A percentile compares a stretch with the other conserved stretches of the same genome.
phyloP scores from a whole-genome alignment of 2,113 vertebrate genomes.

The Ahaetulla prasina region DNA sequence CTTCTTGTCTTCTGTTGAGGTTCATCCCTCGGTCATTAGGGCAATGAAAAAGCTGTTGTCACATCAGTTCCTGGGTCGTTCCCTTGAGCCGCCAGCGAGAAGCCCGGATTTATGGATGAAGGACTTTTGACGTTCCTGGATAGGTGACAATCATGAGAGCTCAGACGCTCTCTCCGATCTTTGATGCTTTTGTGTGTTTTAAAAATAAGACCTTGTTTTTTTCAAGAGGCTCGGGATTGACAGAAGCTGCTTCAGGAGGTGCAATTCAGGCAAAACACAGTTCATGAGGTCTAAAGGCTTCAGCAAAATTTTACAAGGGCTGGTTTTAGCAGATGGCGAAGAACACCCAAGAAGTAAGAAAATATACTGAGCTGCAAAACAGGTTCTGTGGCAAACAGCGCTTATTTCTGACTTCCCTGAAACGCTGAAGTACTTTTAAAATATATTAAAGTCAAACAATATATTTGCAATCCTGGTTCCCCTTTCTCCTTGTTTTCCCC shows the following conservation, averaged over 20 bases:
- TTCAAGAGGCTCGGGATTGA: neutral
- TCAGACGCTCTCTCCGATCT: neutral
- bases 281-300: neutral
- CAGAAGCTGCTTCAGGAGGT: neutral
- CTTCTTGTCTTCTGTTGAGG: neutral
- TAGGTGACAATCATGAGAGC: neutral
- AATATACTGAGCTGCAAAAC: neutral
- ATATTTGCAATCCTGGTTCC: neutral
- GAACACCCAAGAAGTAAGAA: neutral
- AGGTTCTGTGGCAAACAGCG: accelerated
- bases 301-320: neutral
- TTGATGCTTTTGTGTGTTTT: neutral
- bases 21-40: too few species aligned
- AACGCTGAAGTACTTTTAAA: neutral
- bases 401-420: neutral
- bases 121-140: neutral
- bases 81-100: neutral
- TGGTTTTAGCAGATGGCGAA: neutral
- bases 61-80: neutral
- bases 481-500: neutral
- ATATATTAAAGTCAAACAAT: neutral
- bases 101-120: neutral
- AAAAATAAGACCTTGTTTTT: neutral
- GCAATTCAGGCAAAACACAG: neutral
- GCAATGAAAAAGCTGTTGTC: neutral